phyloP scores from a whole-genome alignment of 2,797 vertebrate genomes.

The Pampus argenteus region DNA sequence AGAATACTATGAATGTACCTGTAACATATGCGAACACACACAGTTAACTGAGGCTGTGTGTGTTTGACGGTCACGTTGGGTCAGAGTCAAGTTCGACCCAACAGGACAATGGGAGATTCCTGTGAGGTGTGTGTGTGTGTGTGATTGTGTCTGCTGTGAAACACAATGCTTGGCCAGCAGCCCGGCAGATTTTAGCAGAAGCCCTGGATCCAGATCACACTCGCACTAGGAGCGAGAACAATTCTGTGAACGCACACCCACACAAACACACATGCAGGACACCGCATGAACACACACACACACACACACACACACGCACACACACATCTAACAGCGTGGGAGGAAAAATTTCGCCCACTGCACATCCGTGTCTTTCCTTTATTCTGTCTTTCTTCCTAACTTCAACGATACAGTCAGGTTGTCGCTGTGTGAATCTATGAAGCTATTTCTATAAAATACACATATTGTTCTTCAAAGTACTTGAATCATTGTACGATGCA shows the following conservation, averaged over 20 bases:
- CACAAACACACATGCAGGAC: conserved; percentile 34
- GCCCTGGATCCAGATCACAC: conserved; percentile 58
- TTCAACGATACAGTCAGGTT: conserved; percentile 4
- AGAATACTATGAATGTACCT: too few relatives aligned
- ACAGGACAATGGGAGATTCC: conserved; percentile 32
- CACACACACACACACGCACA: conserved; percentile 5
- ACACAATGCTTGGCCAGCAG: conserved; percentile 68
- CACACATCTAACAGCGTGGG: conserved; percentile 44
- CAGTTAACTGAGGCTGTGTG: too few relatives aligned
- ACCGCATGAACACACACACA: conserved; percentile 6
- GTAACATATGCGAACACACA: too few relatives aligned
- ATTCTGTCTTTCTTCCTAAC: neutral
- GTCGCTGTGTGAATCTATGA: neutral
- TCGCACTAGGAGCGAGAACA: conserved; percentile 59
- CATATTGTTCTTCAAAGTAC: too few relatives aligned
- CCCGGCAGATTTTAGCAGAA: conserved; percentile 62
- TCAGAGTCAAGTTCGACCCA: conserved; percentile 16
- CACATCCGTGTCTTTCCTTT: neutral
- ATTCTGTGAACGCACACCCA: conserved; percentile 56
- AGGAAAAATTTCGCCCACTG: conserved; percentile 21
- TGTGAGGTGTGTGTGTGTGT: conserved; percentile 38
- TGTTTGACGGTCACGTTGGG: conserved; percentile 24
- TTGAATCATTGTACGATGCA: neutral
- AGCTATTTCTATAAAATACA: neutral
- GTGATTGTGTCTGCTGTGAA: conserved; percentile 50